Evolutionary conservation across 1,140 invertebrate genomes (phyloP), one percentile per base, ranked within the genome.

Genomic region (Thaumatotibia leucotreta): DNA sequence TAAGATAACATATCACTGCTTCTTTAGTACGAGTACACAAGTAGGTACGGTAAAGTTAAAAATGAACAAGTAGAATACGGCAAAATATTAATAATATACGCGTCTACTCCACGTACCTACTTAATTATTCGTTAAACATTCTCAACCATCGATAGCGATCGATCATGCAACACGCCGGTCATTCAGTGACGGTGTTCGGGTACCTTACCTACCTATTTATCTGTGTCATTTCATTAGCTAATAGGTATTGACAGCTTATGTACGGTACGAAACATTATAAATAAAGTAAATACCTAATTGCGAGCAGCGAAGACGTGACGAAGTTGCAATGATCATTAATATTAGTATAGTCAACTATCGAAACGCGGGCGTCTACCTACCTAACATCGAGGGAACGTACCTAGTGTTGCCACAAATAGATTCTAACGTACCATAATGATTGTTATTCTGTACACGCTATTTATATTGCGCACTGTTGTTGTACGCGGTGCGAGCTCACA

Each of bases 381-480:
- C 14, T 39, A 39, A 39, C 14, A 39, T 39, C 35, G n/a, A 39
- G n/a, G 11, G 22, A 54, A 54, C 50, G 11, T 24, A 54, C n/a
- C 50, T n/a, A n/a, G n/a, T n/a, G 23, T 22, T 22, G 50, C 50
- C 23, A 54, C 50, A 54, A 54, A 54, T 54, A 54, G 23, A 3
- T 54, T 8, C 50, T 22, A 24, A 54, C 23, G 23, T 50, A 54
- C 50, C 22, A 54, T 54, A 54, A 54, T 54, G 23, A 54, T 24
- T 54, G 50, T 54, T 54, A 54, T 54, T 54, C 50, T 27, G 50
- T 54, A 54, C 50, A 23, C 22, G 50, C 22, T 54, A 54, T 54
- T 54, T 54, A 54, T 54, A 54, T 10, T 24, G 22, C 23, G 11
- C 4, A 23, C 4, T n/a, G 22, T 24, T 54, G 22, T 54, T 9